Evolutionary conservation across 2,888 invertebrate species (phyloP), one percentile per base, ranked within the genome.

Genomic region (Oasisia sp.): DNA sequence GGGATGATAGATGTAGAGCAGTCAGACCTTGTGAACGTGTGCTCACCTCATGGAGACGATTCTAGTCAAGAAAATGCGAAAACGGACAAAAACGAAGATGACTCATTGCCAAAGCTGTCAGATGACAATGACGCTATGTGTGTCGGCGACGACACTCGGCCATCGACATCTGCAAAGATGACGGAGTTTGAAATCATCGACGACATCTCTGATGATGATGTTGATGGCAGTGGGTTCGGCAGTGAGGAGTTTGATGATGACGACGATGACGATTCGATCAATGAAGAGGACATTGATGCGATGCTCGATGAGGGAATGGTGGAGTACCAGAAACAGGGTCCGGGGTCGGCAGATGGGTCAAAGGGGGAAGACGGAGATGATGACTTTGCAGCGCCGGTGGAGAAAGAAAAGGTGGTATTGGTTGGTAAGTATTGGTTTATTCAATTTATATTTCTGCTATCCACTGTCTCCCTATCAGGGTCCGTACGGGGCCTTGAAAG

Each of bases 271-370:
- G 92, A 93, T 32, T 90, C 32, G 5, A 92, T 93, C 27, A 93
- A 93, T 91, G 93, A 93, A 56, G 93, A 94, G 44, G 94, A 94
- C 92, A 94, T 94, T 90, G 93, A 94, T 91, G 94, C 94, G 0
- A 90, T 93, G 93, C 91, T 94, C 32, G 94, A 94, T 32, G 93
- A 93, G 74, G 93, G 92, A 9, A 58, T 93, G 32, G 89, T 92
- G n/a, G 50, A 38, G 19, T 89, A 90, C 89, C 90, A 90, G 32
- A 91, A 90, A 32, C 91, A 74, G 11, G 38, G 44, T 14, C 9
- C 11, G 12, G 32, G 38, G n/a, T 9, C 44, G 12, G 91, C 45
- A 32, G 90, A 45, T 32, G 92, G 92, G 44, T 38, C 89, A 56
- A 91, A 90, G 90, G 44, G 91, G 32, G 90, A 91, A 92, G 92